These are phyloP conservation scores for Polia nebulosa DNA, from an alignment of 2,888 invertebrate species.

Conservation along the genomic window DNA sequence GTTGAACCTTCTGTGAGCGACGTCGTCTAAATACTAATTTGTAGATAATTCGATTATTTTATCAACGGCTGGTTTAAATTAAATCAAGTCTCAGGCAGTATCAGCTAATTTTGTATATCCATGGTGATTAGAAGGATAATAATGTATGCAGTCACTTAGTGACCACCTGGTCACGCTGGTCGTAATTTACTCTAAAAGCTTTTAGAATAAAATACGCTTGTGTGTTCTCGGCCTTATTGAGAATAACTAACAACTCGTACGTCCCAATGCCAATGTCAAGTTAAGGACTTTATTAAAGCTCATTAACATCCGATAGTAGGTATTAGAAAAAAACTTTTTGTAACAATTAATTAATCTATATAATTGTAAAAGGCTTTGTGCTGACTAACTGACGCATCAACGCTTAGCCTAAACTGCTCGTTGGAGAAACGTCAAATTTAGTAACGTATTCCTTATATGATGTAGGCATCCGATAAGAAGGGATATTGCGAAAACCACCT, in stretches of 20 bases:
- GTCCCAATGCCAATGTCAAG: slow-evolving; percentile 28
- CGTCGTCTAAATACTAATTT: slow-evolving; percentile 5
- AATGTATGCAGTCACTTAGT: not conserved
- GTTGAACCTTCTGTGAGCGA: not conserved
- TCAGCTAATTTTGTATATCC: not conserved
- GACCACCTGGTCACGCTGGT: no score
- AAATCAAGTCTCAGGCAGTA: not conserved
- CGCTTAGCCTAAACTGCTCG: no score
- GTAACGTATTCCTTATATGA: no score
- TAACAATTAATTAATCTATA: no score
- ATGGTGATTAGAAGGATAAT: slow-evolving; percentile 9
- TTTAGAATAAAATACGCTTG: no score
- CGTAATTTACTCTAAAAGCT: no score
- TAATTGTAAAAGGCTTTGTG: no score
- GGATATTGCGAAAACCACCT: no score
- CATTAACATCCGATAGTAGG: slow-evolving; percentile 24
- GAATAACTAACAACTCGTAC: slow-evolving; percentile 21
- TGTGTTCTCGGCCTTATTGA: slow-evolving; percentile 25
- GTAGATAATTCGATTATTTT: slow-evolving; percentile 12
- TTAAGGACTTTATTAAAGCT: slow-evolving; percentile 41
- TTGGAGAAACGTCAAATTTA: no score
- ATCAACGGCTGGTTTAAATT: slow-evolving; percentile 12
- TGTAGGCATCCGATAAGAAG: no score
- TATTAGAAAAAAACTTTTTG: slow-evolving; percentile 1
- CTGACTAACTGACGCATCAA: no score